A percentile compares a stretch with the other conserved stretches of the same genome.
phyloP scores from a whole-genome alignment of 2,797 vertebrate genomes.

The Apogon talboti region DNA sequence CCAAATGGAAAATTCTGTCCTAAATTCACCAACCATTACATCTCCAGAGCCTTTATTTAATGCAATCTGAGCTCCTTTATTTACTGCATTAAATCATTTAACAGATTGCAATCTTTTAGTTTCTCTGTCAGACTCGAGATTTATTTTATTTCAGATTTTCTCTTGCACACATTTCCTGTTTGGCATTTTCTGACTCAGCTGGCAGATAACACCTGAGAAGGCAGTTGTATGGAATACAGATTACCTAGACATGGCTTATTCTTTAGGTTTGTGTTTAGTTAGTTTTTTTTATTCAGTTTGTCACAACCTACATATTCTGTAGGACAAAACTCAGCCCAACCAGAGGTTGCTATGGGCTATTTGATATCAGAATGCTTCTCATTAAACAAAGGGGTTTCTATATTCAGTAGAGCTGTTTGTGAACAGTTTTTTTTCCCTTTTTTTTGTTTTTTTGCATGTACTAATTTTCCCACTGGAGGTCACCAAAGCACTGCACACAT shows the following conservation, averaged over 20 bases:
- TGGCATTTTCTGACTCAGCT: constrained; percentile 16
- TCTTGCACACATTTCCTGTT: constrained; percentile 1
- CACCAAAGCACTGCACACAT: constrained; percentile 64
- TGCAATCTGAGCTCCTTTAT: constrained; percentile 8
- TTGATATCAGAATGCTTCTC: constrained; percentile 3
- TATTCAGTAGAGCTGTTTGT: neutral
- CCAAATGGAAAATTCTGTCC: constrained; percentile 8
- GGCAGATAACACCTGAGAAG: constrained; percentile 19
- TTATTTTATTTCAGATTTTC: constrained; percentile 25
- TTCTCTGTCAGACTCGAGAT: neutral
- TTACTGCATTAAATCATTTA: constrained; percentile 3
- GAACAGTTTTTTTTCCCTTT: neutral
- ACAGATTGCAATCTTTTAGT: neutral
- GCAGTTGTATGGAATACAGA: constrained; percentile 33
- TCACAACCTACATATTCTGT: neutral
- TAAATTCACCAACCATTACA: constrained; percentile 7
- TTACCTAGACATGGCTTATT: constrained; percentile 18
- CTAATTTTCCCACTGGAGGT: constrained; percentile 75
- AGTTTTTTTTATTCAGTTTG: neutral
- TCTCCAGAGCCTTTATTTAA: constrained; percentile 2
- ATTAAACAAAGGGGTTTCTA: neutral
- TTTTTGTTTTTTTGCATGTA: constrained; percentile 19
- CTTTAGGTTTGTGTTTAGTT: too few relatives aligned
- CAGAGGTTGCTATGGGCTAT: neutral
- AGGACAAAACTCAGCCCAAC: constrained; percentile 4